Evolutionary conservation across 2,888 invertebrate species (phyloP), one percentile per base, ranked within the genome.

Genomic region (Stenodera caucasica): DNA sequence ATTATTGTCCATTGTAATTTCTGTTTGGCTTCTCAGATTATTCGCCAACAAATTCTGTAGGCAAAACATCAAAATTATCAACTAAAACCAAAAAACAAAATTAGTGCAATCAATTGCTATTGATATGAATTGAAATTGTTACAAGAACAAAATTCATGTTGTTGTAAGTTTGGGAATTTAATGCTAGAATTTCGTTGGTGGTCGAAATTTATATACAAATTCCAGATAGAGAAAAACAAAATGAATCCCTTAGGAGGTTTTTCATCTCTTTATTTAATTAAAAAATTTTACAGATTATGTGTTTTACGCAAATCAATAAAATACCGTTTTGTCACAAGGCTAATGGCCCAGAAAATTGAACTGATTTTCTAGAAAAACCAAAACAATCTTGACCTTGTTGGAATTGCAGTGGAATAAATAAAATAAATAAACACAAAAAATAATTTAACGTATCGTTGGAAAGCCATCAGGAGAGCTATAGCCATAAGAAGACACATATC

Each of bases 151-250:
- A 1, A 21, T n/a, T 45, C 45, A 45, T 45, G 12, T 45, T 12
- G 45, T 23, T 23, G n/a, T n/a, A 21, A 40, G 6, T 40, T 21
- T 40, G 8, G 2, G 2, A 18, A 11, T 11, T 21, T 26, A 26
- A 4, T 2, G 26, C 5, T 26, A 5, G 26, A 45, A 33, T 2
- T 12, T 23, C 1, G 45, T 7, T 45, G n/a, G 12, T 23, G 21
- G 23, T 23, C 21, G 45, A 45, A 45, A 45, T 45, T 45, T 45
- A 45, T 45, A 45, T 45, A 45, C 21, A 18, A 3, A 45, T n/a
- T 2, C 23, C 2, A 45, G n/a, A 23, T 21, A 18, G 1, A 21
- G 45, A 23, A 23, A 23, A 45, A 23, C 3, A 9, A 18, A 15
- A 15, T 40, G 40, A 18, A 3, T 3, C 9, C 21, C 11, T 6